Evolutionary conservation across 1,140 invertebrate genomes (phyloP), one percentile per base, ranked within the genome.

Genomic region (Zaprionus kolodkinae): DNA sequence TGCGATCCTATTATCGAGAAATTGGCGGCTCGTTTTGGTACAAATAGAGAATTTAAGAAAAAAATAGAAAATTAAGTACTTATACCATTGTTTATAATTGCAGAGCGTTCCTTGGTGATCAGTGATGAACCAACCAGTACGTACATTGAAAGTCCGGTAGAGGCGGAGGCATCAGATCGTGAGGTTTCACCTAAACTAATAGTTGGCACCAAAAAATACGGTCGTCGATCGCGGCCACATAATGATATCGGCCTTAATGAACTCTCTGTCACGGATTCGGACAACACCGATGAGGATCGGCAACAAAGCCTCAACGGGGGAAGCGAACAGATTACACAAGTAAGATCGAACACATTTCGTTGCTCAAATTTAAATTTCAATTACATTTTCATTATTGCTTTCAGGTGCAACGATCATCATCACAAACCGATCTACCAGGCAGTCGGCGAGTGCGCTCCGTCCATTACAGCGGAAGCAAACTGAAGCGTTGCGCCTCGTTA

Each of bases 141-240:
- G 72, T 91, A 79, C 9, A 60, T 80, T 4, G 88, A 92, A 27
- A 94, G 93, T 76, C 93, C 94, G 55, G 93, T 94, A 25, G 94
- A 94, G 59, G 94, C 94, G 11, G 93, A 94, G 52, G 94, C 94
- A n/a, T 94, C 94, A 0, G 94, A 94, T 62, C 93, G 95, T 43
- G 95, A 96, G 93, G 94, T 96, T 2, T 95, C 95, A 1, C 96
- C 96, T 0, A 96, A 96, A 82, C 95, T 95, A 73, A 94, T 96
- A 0, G 95, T 95, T 70, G 96, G 96, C 2, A 94, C 95, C n/a
- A 96, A 96, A 84, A 96, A 96, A 85, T 96, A 97, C 92, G 96
- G 96, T 0, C 93, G 96, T 1, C 93, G 96, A 7, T 96, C 96
- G 0, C 92, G 95, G 40, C 95, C 95, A 12, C 81, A 87, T 17